phyloP scores from a whole-genome alignment of 2,888 invertebrate species.

The Mesorhabditis sp. region DNA sequence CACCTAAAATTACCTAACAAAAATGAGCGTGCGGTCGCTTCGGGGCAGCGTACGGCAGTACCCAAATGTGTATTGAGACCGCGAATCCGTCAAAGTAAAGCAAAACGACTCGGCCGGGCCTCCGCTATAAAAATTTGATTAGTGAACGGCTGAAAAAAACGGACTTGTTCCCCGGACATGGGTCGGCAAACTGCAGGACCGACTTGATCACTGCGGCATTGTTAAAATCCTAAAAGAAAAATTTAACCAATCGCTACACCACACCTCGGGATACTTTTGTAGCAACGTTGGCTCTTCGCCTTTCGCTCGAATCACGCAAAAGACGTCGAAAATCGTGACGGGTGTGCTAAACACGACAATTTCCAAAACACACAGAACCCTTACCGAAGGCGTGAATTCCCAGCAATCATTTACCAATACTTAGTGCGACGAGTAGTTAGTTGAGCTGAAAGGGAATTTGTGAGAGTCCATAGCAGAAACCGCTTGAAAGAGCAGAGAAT shows the following conservation, averaged over 20 bases:
- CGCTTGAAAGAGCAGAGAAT: too few species aligned
- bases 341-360: not conserved
- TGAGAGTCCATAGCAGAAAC: too few species aligned
- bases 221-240: conserved; percentile 32
- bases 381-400: too few species aligned
- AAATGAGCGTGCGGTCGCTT: conserved; percentile 72
- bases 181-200: conserved; percentile 56
- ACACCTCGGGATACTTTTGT: conserved; percentile 52
- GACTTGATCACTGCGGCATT: conserved; percentile 51
- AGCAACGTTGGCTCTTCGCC: conserved; percentile 23
- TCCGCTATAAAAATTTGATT: conserved; percentile 12
- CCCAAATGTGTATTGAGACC: conserved; percentile 93
- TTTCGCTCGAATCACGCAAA: conserved; percentile 38
- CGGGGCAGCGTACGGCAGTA: conserved; percentile 92
- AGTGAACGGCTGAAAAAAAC: conserved; percentile 9
- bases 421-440: too few species aligned
- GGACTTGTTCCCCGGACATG: conserved; percentile 38
- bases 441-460: too few species aligned
- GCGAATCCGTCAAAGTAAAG: conserved; percentile 88
- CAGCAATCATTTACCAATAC: too few species aligned
- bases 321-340: conserved; percentile 51
- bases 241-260: too few species aligned
- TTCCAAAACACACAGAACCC: too few species aligned
- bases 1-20: conserved; percentile 59
- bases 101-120: conserved; percentile 85